phyloP scores from a whole-genome alignment of 2,888 invertebrate genomes.

The Trichacis sp. region DNA sequence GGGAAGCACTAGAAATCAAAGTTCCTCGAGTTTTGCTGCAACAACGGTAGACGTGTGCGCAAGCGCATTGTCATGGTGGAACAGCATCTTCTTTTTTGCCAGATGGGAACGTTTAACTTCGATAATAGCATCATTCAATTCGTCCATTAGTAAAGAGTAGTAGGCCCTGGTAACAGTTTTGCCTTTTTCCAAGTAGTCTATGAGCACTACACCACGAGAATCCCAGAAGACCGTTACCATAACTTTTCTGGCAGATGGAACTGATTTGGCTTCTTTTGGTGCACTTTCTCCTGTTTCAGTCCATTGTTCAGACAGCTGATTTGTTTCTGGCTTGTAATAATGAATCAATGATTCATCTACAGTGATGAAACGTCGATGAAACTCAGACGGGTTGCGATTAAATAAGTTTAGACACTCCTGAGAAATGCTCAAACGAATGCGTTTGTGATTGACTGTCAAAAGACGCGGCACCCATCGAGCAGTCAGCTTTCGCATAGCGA shows the following conservation, averaged over 20 bases:
- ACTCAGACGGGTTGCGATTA: too few relatives aligned
- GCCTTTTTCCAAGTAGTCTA: conserved; percentile 51
- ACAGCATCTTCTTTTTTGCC: conserved; percentile 28
- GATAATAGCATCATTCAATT: conserved; percentile 45
- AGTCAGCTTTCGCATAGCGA: too few relatives aligned
- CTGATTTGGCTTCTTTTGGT: conserved; percentile 26
- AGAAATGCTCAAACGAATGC: conserved; percentile 25
- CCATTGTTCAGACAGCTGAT: conserved; percentile 15
- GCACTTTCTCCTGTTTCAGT: conserved; percentile 2
- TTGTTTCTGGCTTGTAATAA: conserved; percentile 51
- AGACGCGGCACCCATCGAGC: too few relatives aligned
- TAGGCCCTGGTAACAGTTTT: conserved; percentile 48
- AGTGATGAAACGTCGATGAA: conserved; percentile 22
- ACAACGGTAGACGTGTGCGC: conserved; percentile 12
- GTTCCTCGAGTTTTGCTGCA: conserved; percentile 24
- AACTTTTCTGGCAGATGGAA: conserved; percentile 15
- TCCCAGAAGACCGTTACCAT: conserved; percentile 56
- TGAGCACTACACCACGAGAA: conserved; percentile 49
- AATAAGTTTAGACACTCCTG: conserved; percentile 22
- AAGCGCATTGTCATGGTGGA: conserved; percentile 30
- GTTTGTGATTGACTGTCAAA: too few relatives aligned
- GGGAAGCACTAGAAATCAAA: conserved; percentile 22
- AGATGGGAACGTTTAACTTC: conserved; percentile 42
- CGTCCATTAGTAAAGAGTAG: conserved; percentile 42
- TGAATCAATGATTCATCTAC: not conserved